These are phyloP conservation scores for Caenorhabditis inopinata DNA, from an alignment of 1,140 invertebrate species.

Conservation along the genomic window DNA sequence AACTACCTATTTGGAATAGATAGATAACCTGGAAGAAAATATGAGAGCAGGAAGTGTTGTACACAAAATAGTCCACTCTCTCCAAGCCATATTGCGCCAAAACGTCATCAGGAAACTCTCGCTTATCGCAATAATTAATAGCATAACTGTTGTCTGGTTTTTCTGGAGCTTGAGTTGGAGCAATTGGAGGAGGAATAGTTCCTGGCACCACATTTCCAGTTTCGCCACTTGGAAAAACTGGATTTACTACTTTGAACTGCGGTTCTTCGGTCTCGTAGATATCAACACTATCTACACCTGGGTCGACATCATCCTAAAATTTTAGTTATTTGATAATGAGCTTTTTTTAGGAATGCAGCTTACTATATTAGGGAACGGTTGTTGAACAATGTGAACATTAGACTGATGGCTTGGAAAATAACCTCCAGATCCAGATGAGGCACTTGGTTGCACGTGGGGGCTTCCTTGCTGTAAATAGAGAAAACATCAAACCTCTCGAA, in stretches of 20 bases:
- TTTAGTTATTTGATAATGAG: not conserved
- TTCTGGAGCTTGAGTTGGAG: not conserved
- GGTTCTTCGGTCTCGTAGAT: constrained; percentile 18
- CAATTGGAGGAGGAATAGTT: not conserved
- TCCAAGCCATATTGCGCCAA: constrained; percentile 45
- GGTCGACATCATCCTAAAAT: not conserved
- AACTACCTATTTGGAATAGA: not conserved
- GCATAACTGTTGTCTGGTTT: constrained; percentile 40
- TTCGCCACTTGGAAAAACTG: not conserved
- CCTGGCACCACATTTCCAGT: not conserved
- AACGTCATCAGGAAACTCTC: constrained; percentile 48
- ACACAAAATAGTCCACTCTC: constrained; percentile 51
- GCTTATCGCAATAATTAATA: constrained; percentile 48
- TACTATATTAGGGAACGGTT: not conserved
- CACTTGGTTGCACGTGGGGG: constrained; percentile 10
- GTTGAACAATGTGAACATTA: not conserved
- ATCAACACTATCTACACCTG: constrained; percentile 14
- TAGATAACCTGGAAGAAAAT: constrained; percentile 44
- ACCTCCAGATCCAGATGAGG: not conserved
- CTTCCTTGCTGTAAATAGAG: not conserved
- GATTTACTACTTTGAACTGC: constrained; percentile 19
- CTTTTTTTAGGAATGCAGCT: too few relatives aligned
- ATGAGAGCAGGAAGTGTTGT: constrained; percentile 48
- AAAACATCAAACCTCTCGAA: not conserved
- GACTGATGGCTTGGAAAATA: not conserved